Evolutionary conservation across 2,113 vertebrate species (phyloP).

Genomic region (Murina feae): DNA sequence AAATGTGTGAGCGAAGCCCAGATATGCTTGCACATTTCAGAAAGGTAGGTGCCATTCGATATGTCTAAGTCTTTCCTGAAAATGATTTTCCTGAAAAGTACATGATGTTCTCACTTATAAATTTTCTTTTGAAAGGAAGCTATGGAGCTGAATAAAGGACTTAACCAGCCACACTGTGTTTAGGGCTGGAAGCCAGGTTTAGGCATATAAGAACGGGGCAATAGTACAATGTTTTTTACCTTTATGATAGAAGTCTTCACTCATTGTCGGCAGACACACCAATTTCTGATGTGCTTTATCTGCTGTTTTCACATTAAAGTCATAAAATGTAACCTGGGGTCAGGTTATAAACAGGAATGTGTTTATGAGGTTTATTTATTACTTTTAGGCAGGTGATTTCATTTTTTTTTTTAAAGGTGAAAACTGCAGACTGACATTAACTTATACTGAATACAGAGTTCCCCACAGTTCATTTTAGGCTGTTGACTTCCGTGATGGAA

Average conservation of each 20-base stretch:
- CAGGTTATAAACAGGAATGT: conserved; percentile 28
- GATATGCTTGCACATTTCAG: conserved; percentile 99
- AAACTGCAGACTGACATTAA: neutral
- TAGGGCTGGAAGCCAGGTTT: conserved; percentile 43
- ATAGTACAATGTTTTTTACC: neutral
- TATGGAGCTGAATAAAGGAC: conserved; percentile 2
- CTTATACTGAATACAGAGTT: neutral
- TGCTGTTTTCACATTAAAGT: conserved; percentile 43
- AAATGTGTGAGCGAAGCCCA: conserved; percentile 99
- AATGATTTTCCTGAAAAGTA: conserved; percentile 53
- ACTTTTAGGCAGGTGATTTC: neutral
- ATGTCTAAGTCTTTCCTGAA: conserved; percentile 24
- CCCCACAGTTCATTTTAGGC: conserved; percentile 7
- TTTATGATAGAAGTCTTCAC: conserved; percentile 42
- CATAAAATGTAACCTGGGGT: conserved; percentile 48
- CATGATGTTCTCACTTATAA: neutral
- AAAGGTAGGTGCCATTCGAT: conserved; percentile 86
- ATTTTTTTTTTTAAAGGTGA: neutral
- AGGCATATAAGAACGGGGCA: conserved; percentile 23
- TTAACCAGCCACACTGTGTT: conserved; percentile 33
- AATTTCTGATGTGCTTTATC: conserved; percentile 39
- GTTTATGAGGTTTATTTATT: neutral
- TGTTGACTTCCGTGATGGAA: neutral
- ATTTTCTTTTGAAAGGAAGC: conserved; percentile 59
- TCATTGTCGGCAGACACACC: conserved; percentile 38